Evolutionary conservation across 2,113 vertebrate genomes (phyloP).

Genomic region (Siniperca knerii): DNA sequence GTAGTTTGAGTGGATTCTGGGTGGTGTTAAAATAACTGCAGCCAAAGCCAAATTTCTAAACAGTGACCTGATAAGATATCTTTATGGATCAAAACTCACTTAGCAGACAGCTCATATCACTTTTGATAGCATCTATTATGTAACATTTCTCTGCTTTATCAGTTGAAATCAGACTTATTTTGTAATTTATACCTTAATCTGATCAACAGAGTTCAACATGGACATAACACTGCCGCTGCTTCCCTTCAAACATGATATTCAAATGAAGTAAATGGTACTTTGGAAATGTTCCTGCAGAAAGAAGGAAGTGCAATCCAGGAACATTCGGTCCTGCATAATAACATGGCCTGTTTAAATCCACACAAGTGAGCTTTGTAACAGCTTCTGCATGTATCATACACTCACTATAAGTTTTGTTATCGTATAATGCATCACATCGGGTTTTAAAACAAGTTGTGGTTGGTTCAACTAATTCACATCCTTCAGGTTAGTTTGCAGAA

Average conservation of each 20-base stretch:
- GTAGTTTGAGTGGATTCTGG: not conserved
- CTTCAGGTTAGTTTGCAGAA: not conserved
- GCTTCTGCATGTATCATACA: not conserved
- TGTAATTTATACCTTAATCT: not conserved
- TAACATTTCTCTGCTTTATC: not conserved
- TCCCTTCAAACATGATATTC: not conserved
- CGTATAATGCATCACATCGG: not conserved
- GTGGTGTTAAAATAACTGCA: not conserved
- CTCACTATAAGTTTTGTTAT: not conserved
- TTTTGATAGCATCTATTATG: not conserved
- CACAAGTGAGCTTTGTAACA: not conserved
- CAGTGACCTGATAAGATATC: not conserved
- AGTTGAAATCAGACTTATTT: not conserved
- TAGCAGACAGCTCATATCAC: too few relatives aligned
- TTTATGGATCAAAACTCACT: not conserved
- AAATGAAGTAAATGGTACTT: not conserved
- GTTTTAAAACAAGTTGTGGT: not conserved
- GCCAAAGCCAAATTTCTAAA: not conserved
- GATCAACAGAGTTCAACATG: too few relatives aligned
- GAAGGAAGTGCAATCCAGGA: conserved; percentile 23
- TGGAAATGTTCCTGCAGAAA: conserved; percentile 23
- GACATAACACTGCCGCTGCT: too few relatives aligned
- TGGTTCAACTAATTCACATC: not conserved
- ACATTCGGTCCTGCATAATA: not conserved
- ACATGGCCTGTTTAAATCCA: not conserved